phyloP scores from a whole-genome alignment of 2,797 vertebrate species.

The Paedocypris micromegethes region DNA sequence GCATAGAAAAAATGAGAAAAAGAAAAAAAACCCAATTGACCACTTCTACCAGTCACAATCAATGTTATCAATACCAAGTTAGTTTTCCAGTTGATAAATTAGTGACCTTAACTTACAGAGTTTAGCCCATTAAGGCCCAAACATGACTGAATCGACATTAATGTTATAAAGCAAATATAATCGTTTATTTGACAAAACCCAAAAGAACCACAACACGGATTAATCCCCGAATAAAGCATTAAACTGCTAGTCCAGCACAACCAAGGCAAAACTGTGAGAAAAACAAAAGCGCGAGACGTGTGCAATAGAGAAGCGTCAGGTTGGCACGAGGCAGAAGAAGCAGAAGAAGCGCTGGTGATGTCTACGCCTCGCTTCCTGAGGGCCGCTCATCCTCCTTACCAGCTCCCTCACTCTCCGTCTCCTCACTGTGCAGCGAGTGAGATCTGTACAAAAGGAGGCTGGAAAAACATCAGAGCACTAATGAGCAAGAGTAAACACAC shows the following conservation, averaged over 20 bases:
- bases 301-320: too few relatives aligned
- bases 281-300: too few relatives aligned
- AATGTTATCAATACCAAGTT: slow-evolving; percentile 44
- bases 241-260: too few relatives aligned
- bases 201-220: too few relatives aligned
- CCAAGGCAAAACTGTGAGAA: too few relatives aligned
- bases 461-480: slow-evolving; percentile 17
- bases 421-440: slow-evolving; percentile 68
- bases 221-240: too few relatives aligned
- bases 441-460: slow-evolving; percentile 76
- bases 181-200: too few relatives aligned
- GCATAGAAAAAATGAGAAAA: slow-evolving; percentile 42
- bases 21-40: too few relatives aligned
- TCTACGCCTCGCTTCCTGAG: slow-evolving; percentile 71
- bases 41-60: slow-evolving; percentile 20
- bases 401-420: slow-evolving; percentile 48
- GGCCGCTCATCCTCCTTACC: slow-evolving; percentile 70
- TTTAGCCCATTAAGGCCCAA: slow-evolving; percentile 41
- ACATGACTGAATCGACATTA: slow-evolving; percentile 3
- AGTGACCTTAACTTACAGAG: slow-evolving; percentile 36
- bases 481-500: neutral
- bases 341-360: neutral
- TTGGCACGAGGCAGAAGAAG: too few relatives aligned
- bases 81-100: slow-evolving; percentile 45
- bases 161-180: too few relatives aligned